A percentile compares a stretch with the other conserved stretches of the same genome.
Evolutionary conservation across 1,140 invertebrate genomes (phyloP).

Genomic region (Chelonus insularis): DNA sequence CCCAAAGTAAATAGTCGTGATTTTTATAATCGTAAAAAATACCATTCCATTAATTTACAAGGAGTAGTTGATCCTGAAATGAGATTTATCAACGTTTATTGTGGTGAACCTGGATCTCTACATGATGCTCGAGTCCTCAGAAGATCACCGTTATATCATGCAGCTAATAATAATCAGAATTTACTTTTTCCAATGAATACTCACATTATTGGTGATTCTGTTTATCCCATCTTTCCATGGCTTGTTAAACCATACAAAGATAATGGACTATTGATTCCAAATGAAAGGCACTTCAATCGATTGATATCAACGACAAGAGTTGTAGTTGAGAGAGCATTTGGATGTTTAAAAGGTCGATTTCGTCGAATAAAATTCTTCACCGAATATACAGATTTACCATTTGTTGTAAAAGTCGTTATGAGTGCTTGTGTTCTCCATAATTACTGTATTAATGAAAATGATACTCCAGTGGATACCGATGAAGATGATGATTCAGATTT

Average conservation of each 20-base stretch:
- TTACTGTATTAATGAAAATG: constrained; percentile 10
- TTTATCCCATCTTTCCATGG: no score
- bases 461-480: no score
- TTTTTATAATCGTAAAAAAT: constrained; percentile 23
- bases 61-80: constrained; percentile 22
- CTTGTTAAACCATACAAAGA: constrained; percentile 20
- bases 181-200: no score
- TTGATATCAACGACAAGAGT: constrained; percentile 20
- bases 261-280: constrained; percentile 19
- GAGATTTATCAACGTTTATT: constrained; percentile 20
- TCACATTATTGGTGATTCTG: no score
- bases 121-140: constrained; percentile 10
- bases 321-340: constrained; percentile 12
- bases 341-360: constrained; percentile 2
- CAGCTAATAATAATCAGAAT: constrained; percentile 3
- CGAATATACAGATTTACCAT: constrained; percentile 6
- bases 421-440: constrained; percentile 20
- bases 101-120: constrained; percentile 14
- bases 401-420: constrained; percentile 3
- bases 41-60: constrained; percentile 26
- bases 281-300: constrained; percentile 22
- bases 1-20: constrained; percentile 10
- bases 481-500: no score
- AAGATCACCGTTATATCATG: constrained; percentile 1
- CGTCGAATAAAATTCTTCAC: constrained; percentile 19